Evolutionary conservation across 37 sponge, comb jelly and placozoan species (phyloP).

Genomic region (Chondrosia reniformis): DNA sequence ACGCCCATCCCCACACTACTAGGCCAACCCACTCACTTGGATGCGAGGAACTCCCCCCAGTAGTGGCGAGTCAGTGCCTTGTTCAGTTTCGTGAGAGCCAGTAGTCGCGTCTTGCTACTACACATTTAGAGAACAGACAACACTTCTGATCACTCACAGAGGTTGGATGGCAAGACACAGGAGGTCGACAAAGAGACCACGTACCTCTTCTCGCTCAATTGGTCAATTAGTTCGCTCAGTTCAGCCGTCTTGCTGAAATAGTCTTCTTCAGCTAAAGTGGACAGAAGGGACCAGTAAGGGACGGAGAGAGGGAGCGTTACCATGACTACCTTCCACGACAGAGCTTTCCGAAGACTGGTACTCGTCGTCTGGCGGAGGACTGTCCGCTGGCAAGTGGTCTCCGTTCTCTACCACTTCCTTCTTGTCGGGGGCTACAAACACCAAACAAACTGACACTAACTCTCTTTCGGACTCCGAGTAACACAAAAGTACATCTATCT

Average conservation of each 20-base stretch:
- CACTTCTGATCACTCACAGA: neutral
- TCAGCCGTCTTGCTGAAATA: slow-evolving; percentile 5
- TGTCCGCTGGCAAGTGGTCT: neutral
- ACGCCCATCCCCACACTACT: neutral
- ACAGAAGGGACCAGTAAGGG: neutral
- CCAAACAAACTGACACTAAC: neutral
- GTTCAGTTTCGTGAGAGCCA: slow-evolving; percentile 44
- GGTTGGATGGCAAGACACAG: neutral
- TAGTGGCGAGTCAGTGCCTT: slow-evolving; percentile 33
- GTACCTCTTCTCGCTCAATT: slow-evolving; percentile 59
- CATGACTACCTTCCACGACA: neutral
- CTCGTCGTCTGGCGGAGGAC: neutral
- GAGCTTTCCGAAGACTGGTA: slow-evolving; percentile 8
- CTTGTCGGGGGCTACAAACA: neutral
- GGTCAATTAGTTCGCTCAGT: slow-evolving; percentile 50
- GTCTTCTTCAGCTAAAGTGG: slow-evolving; percentile 8
- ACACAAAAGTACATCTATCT: neutral
- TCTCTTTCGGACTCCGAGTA: neutral
- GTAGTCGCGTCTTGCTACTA: slow-evolving; percentile 47
- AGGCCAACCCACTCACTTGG: slow-evolving; percentile 46
- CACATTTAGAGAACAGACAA: neutral
- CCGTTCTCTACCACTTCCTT: neutral
- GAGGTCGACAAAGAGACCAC: neutral
- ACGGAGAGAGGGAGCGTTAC: too few species aligned
- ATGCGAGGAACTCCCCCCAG: slow-evolving; percentile 26